Percentiles rank a stretch among this genome's conserved stretches.
phyloP scores from a whole-genome alignment of 2,113 vertebrate genomes.

The Dipodomys merriami region DNA sequence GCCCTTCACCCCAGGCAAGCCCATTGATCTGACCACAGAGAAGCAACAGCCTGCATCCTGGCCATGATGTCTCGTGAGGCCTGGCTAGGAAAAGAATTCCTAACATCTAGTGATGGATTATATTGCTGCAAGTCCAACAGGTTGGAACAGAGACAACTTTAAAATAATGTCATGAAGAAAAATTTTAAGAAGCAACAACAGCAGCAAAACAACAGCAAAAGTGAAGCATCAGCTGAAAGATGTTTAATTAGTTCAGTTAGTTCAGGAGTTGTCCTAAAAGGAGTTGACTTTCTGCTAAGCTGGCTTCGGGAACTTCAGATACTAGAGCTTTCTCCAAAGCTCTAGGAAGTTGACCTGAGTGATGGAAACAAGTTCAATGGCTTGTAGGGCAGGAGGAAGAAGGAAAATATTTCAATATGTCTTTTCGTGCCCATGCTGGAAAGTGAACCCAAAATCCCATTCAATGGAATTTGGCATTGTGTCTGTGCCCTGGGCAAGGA shows the following conservation, averaged over 20 bases:
- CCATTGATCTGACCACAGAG: slow-evolving; percentile 65
- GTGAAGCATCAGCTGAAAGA: not conserved
- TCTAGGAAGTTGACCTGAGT: slow-evolving; percentile 12
- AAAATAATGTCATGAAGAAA: slow-evolving; percentile 49
- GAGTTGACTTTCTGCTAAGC: not conserved
- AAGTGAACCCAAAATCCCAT: not conserved
- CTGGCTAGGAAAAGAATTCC: slow-evolving; percentile 65
- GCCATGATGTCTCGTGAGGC: slow-evolving; percentile 60
- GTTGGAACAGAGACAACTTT: slow-evolving; percentile 67
- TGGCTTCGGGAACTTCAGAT: not conserved
- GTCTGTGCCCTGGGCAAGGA: not conserved
- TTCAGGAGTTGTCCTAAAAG: not conserved
- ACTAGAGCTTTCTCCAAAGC: not conserved
- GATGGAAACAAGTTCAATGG: slow-evolving; percentile 24
- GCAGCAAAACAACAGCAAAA: not conserved
- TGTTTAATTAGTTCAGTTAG: not conserved
- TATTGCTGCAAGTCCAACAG: slow-evolving; percentile 70
- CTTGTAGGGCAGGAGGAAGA: not conserved
- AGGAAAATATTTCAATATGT: not conserved
- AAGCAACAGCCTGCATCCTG: slow-evolving; percentile 67
- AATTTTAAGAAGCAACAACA: not conserved
- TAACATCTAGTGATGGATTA: slow-evolving; percentile 42
- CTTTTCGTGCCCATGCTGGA: not conserved
- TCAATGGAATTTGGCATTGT: not conserved
- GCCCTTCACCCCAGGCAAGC: not conserved